Conservation (phyloP, 2,797 vertebrate genomes). For the Mycteria americana region DNA sequence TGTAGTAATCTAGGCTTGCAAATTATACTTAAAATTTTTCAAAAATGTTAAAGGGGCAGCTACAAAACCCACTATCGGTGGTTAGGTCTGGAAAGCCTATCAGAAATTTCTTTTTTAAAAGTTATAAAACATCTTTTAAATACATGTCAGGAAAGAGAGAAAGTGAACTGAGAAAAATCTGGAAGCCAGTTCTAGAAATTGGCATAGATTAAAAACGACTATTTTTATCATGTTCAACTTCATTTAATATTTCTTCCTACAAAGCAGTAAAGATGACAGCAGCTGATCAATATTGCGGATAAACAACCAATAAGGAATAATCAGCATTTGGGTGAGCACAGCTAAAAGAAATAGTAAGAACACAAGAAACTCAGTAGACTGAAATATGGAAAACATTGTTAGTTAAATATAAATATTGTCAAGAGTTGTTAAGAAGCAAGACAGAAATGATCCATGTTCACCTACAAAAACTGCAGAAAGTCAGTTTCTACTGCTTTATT, state of each 20-base stretch:
- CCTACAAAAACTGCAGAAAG: neutral
- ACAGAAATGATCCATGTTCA: neutral
- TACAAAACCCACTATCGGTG: neutral
- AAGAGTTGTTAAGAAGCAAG: neutral
- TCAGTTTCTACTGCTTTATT: neutral
- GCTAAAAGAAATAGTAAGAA: neutral
- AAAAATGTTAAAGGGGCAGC: neutral
- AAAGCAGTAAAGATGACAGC: neutral
- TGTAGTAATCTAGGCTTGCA: neutral
- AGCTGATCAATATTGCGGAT: neutral
- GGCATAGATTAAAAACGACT: neutral
- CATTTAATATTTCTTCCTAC: neutral
- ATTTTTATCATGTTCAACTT: neutral
- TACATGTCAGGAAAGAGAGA: neutral
- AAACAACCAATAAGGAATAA: neutral
- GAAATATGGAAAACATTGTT: constrained; percentile 2
- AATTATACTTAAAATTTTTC: neutral
- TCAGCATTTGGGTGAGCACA: neutral
- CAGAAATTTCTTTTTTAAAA: neutral
- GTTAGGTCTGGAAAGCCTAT: neutral
- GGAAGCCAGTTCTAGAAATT: neutral
- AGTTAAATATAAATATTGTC: constrained; percentile 36
- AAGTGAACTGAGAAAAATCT: constrained; percentile 6
- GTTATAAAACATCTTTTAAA: neutral
- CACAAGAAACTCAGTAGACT: neutral